A percentile compares a stretch with the other conserved stretches of the same genome.
Evolutionary conservation across 2,113 vertebrate species (phyloP).

Genomic region (Budorcas taxicolor): DNA sequence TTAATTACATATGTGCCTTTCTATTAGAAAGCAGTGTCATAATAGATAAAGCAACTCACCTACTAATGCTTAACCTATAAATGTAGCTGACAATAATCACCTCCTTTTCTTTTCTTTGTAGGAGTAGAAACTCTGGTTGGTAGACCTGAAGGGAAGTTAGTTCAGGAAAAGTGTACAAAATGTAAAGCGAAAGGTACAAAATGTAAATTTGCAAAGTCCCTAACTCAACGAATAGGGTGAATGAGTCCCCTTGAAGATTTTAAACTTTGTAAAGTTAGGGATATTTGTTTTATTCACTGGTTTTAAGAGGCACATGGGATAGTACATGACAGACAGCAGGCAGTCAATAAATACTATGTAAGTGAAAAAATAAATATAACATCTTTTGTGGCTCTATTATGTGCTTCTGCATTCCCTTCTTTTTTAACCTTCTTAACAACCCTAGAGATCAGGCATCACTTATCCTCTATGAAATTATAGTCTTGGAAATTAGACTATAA

Average conservation of each 20-base stretch:
- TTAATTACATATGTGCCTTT: background rate
- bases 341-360: background rate
- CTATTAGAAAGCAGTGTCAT: background rate
- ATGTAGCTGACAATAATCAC: background rate
- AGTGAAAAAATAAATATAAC: background rate
- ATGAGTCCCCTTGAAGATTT: background rate
- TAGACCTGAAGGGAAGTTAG: background rate
- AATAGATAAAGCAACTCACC: background rate
- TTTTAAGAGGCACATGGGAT: background rate
- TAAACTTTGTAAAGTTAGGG: background rate
- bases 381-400: background rate
- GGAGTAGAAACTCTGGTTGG: background rate
- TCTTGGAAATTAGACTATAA: background rate
- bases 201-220: background rate
- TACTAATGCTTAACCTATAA: background rate
- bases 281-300: background rate
- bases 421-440: background rate
- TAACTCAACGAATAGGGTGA: background rate
- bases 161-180: background rate
- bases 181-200: background rate
- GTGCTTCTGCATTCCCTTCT: background rate
- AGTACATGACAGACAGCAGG: background rate
- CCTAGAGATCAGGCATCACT: background rate
- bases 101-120: background rate
- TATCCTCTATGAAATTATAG: background rate